phyloP scores from a whole-genome alignment of 2,797 vertebrate species.

The Echeneis naucrates region DNA sequence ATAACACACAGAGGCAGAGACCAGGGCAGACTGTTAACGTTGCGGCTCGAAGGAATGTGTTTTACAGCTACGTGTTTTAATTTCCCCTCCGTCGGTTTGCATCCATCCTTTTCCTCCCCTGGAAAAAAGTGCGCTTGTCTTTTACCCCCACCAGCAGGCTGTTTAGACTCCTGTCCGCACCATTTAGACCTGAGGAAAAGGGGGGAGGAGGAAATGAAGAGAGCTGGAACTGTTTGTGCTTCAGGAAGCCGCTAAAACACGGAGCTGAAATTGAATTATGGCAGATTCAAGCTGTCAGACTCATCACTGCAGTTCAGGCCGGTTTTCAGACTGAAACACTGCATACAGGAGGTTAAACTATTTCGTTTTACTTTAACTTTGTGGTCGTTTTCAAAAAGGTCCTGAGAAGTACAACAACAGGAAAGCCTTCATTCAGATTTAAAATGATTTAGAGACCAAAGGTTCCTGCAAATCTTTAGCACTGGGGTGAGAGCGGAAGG shows the following conservation, averaged over 20 bases:
- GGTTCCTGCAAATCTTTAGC: too few species aligned
- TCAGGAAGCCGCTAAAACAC: conserved; percentile 4
- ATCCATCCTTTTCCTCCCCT: conserved; percentile 38
- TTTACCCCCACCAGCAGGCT: not conserved
- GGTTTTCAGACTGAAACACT: not conserved
- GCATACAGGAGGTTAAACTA: not conserved
- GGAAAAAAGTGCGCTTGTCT: conserved; percentile 28
- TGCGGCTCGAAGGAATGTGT: conserved; percentile 22
- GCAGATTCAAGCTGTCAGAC: conserved; percentile 16
- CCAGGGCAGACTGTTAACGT: not conserved
- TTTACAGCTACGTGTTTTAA: conserved; percentile 30
- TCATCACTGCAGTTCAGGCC: conserved; percentile 5
- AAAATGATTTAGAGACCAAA: too few species aligned
- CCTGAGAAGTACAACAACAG: too few species aligned
- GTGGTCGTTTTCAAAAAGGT: too few species aligned
- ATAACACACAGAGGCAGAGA: conserved; percentile 6
- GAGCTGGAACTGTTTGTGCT: conserved; percentile 39
- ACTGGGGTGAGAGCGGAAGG: too few species aligned
- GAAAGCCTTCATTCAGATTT: too few species aligned
- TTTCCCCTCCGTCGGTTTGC: conserved; percentile 48
- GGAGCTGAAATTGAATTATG: conserved; percentile 24
- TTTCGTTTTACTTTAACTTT: not conserved
- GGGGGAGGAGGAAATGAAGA: conserved; percentile 5
- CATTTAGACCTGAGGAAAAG: conserved; percentile 10
- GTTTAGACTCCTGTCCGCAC: conserved; percentile 43